These are phyloP conservation scores for Dendronephthya gigantea DNA, from an alignment of 64 coral and sea anemone species.

Conservation along the genomic window DNA sequence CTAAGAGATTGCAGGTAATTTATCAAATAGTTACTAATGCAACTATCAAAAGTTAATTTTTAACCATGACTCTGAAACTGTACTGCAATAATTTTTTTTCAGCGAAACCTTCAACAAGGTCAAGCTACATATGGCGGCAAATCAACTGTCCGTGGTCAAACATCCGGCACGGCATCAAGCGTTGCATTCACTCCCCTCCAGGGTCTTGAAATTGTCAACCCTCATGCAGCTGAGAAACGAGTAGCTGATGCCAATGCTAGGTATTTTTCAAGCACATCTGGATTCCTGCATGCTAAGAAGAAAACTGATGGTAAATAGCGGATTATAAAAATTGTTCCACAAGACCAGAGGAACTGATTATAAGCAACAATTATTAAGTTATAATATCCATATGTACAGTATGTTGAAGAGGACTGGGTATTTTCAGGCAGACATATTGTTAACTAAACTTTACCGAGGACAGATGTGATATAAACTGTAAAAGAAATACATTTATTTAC, in stretches of 20 bases:
- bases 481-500: too few relatives aligned
- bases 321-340: too few relatives aligned
- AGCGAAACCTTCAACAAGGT: slow-evolving; percentile 85
- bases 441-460: too few relatives aligned
- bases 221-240: slow-evolving; percentile 91
- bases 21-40: background rate
- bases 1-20: slow-evolving; percentile 78
- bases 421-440: too few relatives aligned
- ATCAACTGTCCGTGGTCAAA: slow-evolving; percentile 65
- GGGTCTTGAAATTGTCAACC: slow-evolving; percentile 88
- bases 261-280: slow-evolving; percentile 92
- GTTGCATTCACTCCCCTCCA: slow-evolving; percentile 89
- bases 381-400: too few relatives aligned
- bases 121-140: slow-evolving; percentile 76
- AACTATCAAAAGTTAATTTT: too few relatives aligned
- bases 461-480: too few relatives aligned
- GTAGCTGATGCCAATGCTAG: slow-evolving; percentile 88
- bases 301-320: slow-evolving; percentile 5
- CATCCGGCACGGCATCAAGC: slow-evolving; percentile 86
- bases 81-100: background rate
- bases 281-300: slow-evolving; percentile 91
- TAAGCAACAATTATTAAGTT: too few relatives aligned
- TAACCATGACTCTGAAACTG: too few relatives aligned
- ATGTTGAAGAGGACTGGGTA: too few relatives aligned
- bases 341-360: too few relatives aligned